phyloP scores from a whole-genome alignment of 1,140 invertebrate species.

The Pogonomyrmex barbatus region DNA sequence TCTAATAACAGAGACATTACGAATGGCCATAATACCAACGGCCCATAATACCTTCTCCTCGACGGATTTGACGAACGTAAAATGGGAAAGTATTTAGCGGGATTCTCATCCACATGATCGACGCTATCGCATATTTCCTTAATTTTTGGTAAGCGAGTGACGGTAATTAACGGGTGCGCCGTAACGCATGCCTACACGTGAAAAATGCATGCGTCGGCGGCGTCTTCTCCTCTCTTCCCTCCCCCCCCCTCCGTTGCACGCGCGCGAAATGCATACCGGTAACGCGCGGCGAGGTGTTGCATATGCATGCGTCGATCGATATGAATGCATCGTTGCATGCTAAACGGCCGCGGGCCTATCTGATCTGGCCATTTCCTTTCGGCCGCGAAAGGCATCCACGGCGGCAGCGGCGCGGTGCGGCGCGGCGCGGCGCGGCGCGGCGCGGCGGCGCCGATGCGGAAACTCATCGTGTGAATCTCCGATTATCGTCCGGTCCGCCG shows the following conservation, averaged over 20 bases:
- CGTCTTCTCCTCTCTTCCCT: slow-evolving; percentile 62
- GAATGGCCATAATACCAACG: too few relatives aligned
- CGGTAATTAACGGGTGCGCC: slow-evolving; percentile 82
- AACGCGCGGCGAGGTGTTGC: slow-evolving; percentile 76
- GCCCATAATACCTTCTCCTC: too few relatives aligned
- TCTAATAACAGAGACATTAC: too few relatives aligned
- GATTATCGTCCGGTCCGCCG: slow-evolving; percentile 72
- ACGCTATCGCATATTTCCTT: slow-evolving; percentile 27
- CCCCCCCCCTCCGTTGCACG: slow-evolving; percentile 54
- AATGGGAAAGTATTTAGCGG: neutral
- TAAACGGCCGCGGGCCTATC: slow-evolving; percentile 81
- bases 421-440: too few relatives aligned
- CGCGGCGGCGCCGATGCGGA: slow-evolving; percentile 66
- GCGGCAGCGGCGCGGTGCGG: slow-evolving; percentile 53
- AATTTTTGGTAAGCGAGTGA: slow-evolving; percentile 70
- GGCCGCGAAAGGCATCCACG: slow-evolving; percentile 75
- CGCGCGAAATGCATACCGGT: slow-evolving; percentile 61
- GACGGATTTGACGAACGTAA: neutral
- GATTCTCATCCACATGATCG: neutral
- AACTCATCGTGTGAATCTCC: slow-evolving; percentile 75
- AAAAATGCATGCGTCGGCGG: slow-evolving; percentile 83
- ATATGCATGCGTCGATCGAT: slow-evolving; percentile 85
- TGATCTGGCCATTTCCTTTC: slow-evolving; percentile 82
- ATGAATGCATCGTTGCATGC: slow-evolving; percentile 85
- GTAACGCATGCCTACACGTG: slow-evolving; percentile 76